Base-by-base conservation (phyloP, 1,140 invertebrate genomes). In the Holcopasites calliopsidis region DNA sequence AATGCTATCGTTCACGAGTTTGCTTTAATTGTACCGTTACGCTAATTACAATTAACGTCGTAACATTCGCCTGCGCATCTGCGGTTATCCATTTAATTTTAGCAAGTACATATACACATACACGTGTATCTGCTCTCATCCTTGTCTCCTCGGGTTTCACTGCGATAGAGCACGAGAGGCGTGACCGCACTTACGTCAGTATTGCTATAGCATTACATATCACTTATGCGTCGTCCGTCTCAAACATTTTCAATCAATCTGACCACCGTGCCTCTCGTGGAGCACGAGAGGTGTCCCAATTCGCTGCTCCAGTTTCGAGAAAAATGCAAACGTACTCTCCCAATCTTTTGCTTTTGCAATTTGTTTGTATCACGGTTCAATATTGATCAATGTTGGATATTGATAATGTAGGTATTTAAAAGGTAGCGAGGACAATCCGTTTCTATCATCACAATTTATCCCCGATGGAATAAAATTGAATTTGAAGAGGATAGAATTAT, bases 111-210 rank as follows among this genome's bases (percentile, higher is more conserved):
- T 66, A 52, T 66, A 44, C 10, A n/a, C 21, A 3, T n/a, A n/a
- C n/a, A n/a, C n/a, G n/a, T n/a, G 13, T 6, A 49, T 50, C 47
- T 8, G 8, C 0, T 35, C 23, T n/a, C n/a, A n/a, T n/a, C n/a
- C n/a, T n/a, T n/a, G n/a, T n/a, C n/a, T n/a, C n/a, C n/a, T 66
- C 64, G 21, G 10, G 64, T 66, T 28, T 38, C 64, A 13, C 11
- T 3, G 10, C 31, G 64, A 66, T 33, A 35, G 47, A 66, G 33
- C 3, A 7, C 1, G 2, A 26, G 21, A 66, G 47, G 31, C 31
- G 47, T 66, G 31, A 52, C 64, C 47, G 18, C 47, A 38, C 28
- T 62, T 52, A 52, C 47, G 33, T 66, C 64, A 66, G n/a, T 23
- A 33, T 52, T 26, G 31, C 49, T 66, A 50, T 65, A 65, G 26